phyloP scores from a whole-genome alignment of 2,797 vertebrate genomes.

The Melopsittacus undulatus region DNA sequence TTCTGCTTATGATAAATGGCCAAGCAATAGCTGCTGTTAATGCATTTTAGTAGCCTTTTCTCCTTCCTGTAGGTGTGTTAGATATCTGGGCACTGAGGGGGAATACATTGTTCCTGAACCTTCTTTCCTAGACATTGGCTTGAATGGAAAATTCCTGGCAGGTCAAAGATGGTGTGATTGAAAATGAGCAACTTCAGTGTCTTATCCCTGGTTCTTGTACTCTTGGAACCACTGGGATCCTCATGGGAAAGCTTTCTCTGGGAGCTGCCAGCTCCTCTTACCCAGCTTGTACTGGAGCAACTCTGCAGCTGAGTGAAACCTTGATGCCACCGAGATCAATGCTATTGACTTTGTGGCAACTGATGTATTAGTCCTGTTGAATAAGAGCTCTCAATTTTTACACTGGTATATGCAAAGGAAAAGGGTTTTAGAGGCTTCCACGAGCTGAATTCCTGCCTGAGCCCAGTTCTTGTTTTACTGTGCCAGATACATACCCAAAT shows the following conservation, averaged over 20 bases:
- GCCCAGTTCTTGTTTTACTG: background rate
- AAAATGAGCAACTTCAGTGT: rapidly evolving
- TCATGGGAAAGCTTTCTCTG: background rate
- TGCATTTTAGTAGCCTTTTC: background rate
- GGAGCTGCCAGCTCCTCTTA: background rate
- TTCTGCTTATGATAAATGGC: background rate
- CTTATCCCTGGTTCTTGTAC: background rate
- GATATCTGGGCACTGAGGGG: background rate
- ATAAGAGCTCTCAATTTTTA: background rate
- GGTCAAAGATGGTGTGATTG: rapidly evolving
- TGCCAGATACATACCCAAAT: background rate
- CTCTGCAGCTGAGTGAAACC: rapidly evolving
- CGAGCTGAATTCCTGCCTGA: background rate
- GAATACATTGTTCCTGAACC: background rate
- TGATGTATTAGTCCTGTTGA: background rate
- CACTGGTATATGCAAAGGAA: background rate
- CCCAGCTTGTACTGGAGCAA: background rate
- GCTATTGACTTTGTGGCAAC: background rate
- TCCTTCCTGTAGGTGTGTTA: background rate
- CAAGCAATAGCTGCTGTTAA: background rate
- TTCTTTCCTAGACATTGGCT: rapidly evolving
- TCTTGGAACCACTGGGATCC: background rate
- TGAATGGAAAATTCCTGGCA: background rate
- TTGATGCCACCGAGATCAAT: background rate
- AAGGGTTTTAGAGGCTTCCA: background rate